Evolutionary conservation across 2,888 invertebrate genomes (phyloP).

Genomic region (Anthophora plumipes): DNA sequence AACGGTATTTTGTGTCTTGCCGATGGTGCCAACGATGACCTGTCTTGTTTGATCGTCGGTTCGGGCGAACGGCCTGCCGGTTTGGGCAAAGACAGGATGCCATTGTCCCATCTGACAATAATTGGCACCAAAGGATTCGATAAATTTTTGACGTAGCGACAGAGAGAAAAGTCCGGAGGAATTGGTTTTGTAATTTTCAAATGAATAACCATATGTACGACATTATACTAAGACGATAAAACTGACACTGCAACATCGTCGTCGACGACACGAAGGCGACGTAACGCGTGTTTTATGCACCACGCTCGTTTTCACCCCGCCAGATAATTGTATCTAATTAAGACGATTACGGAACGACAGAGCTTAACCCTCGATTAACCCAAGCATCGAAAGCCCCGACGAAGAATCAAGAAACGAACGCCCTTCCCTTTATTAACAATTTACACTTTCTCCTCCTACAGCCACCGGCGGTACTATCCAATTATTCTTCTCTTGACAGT

Average conservation of each 20-base stretch:
- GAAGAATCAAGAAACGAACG: conserved; percentile 15
- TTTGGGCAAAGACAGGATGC: conserved; percentile 59
- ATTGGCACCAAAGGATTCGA: conserved; percentile 55
- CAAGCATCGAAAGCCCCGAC: conserved; percentile 11
- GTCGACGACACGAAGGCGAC: conserved; percentile 10
- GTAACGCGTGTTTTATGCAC: conserved; percentile 29
- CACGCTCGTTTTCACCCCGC: conserved; percentile 7
- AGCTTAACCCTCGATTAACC: conserved; percentile 53
- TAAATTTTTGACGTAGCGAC: conserved; percentile 43
- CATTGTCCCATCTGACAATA: conserved; percentile 59
- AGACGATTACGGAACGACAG: conserved; percentile 37
- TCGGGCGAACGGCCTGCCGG: conserved; percentile 46
- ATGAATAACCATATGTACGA: conserved; percentile 47
- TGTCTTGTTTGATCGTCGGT: conserved; percentile 22
- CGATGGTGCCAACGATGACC: conserved; percentile 54
- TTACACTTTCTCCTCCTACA: conserved; percentile 10
- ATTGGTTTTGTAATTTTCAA: conserved; percentile 69
- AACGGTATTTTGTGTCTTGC: conserved; percentile 41
- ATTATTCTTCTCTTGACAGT: background rate
- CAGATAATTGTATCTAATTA: conserved; percentile 55
- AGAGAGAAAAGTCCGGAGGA: conserved; percentile 30
- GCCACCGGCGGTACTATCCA: background rate
- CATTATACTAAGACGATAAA: background rate
- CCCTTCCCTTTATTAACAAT: conserved; percentile 2
- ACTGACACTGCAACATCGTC: background rate